Percentiles rank a stretch among this genome's conserved stretches.
These are phyloP conservation scores for Ostrea edulis DNA, from an alignment of 1,140 invertebrate genomes.

Conservation along the genomic window DNA sequence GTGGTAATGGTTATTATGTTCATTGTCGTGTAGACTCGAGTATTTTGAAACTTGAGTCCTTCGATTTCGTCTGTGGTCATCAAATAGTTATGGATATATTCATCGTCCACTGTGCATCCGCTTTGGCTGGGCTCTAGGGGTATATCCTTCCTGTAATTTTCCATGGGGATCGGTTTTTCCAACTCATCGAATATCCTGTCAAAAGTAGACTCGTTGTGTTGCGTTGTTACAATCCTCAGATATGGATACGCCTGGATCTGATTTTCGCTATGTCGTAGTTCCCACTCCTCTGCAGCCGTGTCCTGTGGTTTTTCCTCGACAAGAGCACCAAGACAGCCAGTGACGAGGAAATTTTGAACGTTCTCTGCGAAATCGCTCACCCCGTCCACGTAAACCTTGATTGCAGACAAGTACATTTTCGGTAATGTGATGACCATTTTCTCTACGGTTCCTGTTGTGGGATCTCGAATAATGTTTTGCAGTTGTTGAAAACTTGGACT, in stretches of 20 bases:
- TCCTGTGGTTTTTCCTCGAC: background rate
- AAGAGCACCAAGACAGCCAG: background rate
- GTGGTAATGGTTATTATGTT: background rate
- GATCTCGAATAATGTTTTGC: background rate
- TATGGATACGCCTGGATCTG: slow-evolving; percentile 18
- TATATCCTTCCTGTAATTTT: background rate
- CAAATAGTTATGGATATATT: background rate
- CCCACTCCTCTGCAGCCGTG: background rate
- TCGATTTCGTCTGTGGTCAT: slow-evolving; percentile 8
- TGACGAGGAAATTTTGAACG: background rate
- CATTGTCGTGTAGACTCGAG: background rate
- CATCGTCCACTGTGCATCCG: background rate
- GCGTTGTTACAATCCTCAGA: slow-evolving; percentile 8
- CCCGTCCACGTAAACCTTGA: background rate
- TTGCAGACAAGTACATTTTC: background rate
- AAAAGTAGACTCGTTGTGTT: background rate
- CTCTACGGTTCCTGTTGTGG: background rate
- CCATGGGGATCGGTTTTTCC: background rate
- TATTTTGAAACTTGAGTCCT: slow-evolving; percentile 7
- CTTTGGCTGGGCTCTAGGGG: background rate
- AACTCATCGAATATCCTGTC: background rate
- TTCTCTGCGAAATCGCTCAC: background rate
- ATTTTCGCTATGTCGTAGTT: background rate
- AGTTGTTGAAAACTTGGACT: background rate
- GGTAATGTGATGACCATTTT: background rate